Evolutionary conservation across 2,888 invertebrate genomes (phyloP), one percentile per base, ranked within the genome.

Genomic region (Caenorhabditis imperialis): DNA sequence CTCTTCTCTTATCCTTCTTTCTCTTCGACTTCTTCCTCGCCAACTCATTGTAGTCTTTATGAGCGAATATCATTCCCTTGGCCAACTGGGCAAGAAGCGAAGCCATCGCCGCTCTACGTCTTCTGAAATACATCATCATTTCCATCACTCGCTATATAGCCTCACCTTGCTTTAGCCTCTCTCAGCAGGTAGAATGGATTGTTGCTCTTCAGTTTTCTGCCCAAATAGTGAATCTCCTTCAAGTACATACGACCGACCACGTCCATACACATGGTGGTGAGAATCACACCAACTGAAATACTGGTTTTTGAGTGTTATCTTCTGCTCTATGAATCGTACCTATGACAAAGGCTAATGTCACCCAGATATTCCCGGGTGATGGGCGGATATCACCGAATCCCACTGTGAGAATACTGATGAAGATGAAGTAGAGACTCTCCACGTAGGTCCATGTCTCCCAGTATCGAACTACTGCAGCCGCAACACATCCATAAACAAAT

Each of bases 231-330:
- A 40, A 87, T 87, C 47, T 88, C 87, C 69, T 82, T 82, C 61
- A 87, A 75, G 53, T 87, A 87, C 86, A 87, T 87, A 44, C 87
- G 62, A 1, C 87, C 87, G 2, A 87, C 85, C 6, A 86, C 84
- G 57, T 87, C 87, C 85, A 85, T 84, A 38, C 85, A 87, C 86
- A 86, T 87, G 1, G 87, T 87, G 0, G 87, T 84, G 7, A 87
- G 75, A 47, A 86, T 84, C 3, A 87, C 84, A 6, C 87, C 87
- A 7, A 85, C 86, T 55, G 79, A 23, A 53, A 84, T 33, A 10
- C 62, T 4, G 85, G 30, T 42, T 6, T 33, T 14, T 20, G n/a
- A 22, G 22, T 8, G 18, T 27, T 6, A 1, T 14, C 10, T 3
- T 25, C 25, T 16, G n/a, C n/a, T n/a, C n/a, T n/a, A n/a, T 18